Evolutionary conservation across 2,888 invertebrate genomes (phyloP), one percentile per base, ranked within the genome.

Genomic region (Galeruca laticollis): DNA sequence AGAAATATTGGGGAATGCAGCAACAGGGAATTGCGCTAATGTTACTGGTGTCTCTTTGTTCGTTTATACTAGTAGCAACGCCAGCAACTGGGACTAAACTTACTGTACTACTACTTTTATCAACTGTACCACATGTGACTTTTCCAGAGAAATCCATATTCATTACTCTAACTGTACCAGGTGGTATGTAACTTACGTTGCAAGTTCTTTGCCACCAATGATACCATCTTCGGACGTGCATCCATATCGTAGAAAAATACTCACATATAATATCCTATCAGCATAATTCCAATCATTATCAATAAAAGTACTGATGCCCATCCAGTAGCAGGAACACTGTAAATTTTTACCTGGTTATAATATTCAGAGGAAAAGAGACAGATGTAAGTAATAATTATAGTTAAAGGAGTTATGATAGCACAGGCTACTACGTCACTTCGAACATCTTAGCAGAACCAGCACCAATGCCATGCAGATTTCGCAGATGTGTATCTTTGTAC

Each of bases 381-480:
- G 31, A 88, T 79, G 75, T 88, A 88, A 0, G 88, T 87, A 68
- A 87, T 86, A 13, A 86, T 78, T 9, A 88, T 83, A 3, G 89
- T 88, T 66, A 90, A 79, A 0, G 90, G 90, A 0, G 89, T 89
- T 61, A 91, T 84, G 40, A 90, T 77, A 87, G 87, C 77, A 77
- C 89, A 89, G 47, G 89, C 88, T 9, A 88, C 77, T 10, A 89
- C 73, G 80, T 91, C 91, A 52, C 88, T 87, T 82, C 80, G 81
- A 33, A 86, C 80, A 35, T 83, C 82, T 62, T 83, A 4, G 82
- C 79, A 57, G 80, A 78, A 11, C 54, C 80, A 81, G 61, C 82
- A 92, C 91, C 92, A 93, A 86, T 89, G 85, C 74, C 87, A 84
- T 56, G 91, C 80, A 0, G 91, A 90, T 65, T 86, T 85, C 0